Evolutionary conservation across 2,797 vertebrate genomes (phyloP), one percentile per base, ranked within the genome.

Genomic region (Platyrinchus mystaceus): DNA sequence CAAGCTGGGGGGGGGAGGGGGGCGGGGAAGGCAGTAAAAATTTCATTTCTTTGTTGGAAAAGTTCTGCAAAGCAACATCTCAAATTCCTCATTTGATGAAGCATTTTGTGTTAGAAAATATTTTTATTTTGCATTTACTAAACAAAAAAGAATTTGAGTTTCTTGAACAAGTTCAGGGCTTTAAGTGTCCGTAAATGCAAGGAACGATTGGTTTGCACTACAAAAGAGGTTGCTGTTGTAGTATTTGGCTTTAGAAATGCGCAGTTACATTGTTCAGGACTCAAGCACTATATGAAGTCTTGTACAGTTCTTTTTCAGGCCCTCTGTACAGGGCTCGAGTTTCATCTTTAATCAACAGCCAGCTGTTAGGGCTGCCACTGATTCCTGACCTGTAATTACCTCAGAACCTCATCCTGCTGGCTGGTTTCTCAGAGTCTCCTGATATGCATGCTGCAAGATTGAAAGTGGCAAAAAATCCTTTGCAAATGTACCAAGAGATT

Each of bases 311-410:
- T 88, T 90, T 73, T 88, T 81, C 83, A 91, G 46, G 20, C 14
- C 39, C 21, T 83, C 34, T 70, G 15, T 46, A 49, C 11, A 68
- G 47, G 47, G 52, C 14, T 73, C 58, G 85, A 89, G 46, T 82
- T 94, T 89, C 47, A 66, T 44, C 55, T 66, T 87, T 88, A 88
- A 82, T 90, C 77, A 88, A 50, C 43, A 90, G 74, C 80, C 59
- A 75, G 53, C 85, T 93, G 85, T 75, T 94, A 94, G 34, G 47
- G 37, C 67, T 94, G 83, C 43, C 62, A 41, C 85, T 63, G 76
- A 81, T 75, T 89, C 83, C 66, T 93, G 83, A 78, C 85, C 77
- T 85, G 67, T 78, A 94, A 90, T 88, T 94, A 86, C 50, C 50
- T 52, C 46, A 63, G 74, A 93, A 90, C 74, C 32, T 88, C 85